Conservation (phyloP, 92 coral and sea anemone species). For the Heliopora coerulea region DNA sequence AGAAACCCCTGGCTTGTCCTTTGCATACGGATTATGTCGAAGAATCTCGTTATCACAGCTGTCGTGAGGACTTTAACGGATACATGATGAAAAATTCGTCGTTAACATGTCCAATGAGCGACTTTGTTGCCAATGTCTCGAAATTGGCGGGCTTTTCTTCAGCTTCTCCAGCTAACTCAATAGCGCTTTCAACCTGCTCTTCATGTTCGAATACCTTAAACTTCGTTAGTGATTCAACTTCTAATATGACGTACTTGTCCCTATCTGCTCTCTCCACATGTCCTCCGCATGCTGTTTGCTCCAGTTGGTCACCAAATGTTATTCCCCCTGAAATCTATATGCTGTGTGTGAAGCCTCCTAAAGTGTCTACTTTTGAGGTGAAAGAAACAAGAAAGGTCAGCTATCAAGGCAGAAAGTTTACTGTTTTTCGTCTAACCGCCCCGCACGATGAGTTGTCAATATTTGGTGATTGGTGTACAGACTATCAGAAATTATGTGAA, state of each 20-base stretch:
- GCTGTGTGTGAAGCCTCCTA: slow-evolving; percentile 7
- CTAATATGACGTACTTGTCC: no score
- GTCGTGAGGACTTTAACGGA: slow-evolving; percentile 16
- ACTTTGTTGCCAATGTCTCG: slow-evolving; percentile 30
- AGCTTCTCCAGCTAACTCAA: slow-evolving; percentile 42
- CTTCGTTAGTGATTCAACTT: neutral
- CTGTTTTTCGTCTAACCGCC: slow-evolving; percentile 30
- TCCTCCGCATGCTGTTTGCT: neutral
- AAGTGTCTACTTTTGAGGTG: neutral
- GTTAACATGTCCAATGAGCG: slow-evolving; percentile 22
- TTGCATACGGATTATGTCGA: neutral
- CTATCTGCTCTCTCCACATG: neutral
- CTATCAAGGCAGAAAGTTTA: slow-evolving; percentile 31
- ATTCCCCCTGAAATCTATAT: slow-evolving; percentile 36
- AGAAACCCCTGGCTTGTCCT: slow-evolving; percentile 13
- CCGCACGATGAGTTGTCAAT: slow-evolving; percentile 3
- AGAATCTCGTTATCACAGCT: neutral
- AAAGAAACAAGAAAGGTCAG: slow-evolving; percentile 12
- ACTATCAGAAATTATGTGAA: slow-evolving; percentile 33
- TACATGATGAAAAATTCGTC: neutral
- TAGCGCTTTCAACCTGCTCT: slow-evolving; percentile 43
- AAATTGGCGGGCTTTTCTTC: slow-evolving; percentile 44
- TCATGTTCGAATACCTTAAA: slow-evolving; percentile 40
- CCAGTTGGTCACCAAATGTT: neutral
- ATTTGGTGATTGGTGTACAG: slow-evolving; percentile 31